phyloP scores from a whole-genome alignment of 2,113 vertebrate species.

The Centrocercus urophasianus region DNA sequence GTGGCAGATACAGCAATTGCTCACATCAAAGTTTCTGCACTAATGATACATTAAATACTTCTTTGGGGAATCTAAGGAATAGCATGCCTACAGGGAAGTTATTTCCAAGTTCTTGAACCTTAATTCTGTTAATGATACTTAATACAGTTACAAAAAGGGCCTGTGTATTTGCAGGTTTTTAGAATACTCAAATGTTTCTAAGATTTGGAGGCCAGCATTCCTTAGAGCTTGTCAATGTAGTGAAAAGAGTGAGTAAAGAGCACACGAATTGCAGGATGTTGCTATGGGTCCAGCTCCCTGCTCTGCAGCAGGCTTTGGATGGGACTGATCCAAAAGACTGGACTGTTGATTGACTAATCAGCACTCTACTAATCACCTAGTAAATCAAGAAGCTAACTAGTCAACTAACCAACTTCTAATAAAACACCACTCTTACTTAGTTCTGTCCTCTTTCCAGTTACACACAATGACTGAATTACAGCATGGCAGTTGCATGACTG shows the following conservation, averaged over 20 bases:
- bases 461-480: not conserved
- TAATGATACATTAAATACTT: not conserved
- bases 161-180: not conserved
- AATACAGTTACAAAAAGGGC: not conserved
- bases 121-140: not conserved
- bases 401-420: not conserved
- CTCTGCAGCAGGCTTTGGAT: not conserved
- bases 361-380: not conserved
- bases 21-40: not conserved
- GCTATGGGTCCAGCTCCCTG: not conserved
- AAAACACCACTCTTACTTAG: not conserved
- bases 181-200: not conserved
- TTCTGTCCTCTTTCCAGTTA: not conserved
- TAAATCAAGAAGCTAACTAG: not conserved
- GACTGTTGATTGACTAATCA: not conserved
- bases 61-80: not conserved
- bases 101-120: not conserved
- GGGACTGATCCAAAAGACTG: rapidly evolving
- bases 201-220: not conserved
- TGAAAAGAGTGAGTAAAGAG: not conserved
- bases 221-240: rapidly evolving
- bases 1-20: not conserved
- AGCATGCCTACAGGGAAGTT: not conserved
- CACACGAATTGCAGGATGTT: not conserved
- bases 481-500: not conserved